phyloP scores from a whole-genome alignment of 1,140 invertebrate species.

The Brachionus rotundiformis region DNA sequence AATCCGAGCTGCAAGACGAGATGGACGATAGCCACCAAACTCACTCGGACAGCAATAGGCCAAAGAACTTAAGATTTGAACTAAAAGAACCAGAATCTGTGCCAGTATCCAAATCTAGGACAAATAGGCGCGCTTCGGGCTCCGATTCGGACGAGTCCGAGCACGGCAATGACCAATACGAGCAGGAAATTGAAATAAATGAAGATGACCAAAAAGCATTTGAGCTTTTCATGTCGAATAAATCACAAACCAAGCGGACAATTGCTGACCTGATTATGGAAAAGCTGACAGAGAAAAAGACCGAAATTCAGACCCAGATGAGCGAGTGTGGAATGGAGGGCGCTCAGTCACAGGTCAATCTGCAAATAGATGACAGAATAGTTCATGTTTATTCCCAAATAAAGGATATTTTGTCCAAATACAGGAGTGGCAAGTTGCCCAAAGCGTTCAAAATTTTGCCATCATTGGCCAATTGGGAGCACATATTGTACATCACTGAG shows the following conservation, averaged over 20 bases:
- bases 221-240: conserved; percentile 77
- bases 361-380: conserved; percentile 58
- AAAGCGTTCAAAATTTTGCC: conserved; percentile 98
- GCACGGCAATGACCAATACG: neutral
- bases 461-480: conserved; percentile 90
- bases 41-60: neutral
- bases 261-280: conserved; percentile 86
- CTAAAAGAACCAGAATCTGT: neutral
- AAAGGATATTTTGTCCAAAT: conserved; percentile 78
- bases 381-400: conserved; percentile 68
- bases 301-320: conserved; percentile 81
- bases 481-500: conserved; percentile 67
- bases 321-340: conserved; percentile 65
- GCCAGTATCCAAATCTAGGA: too few species aligned
- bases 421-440: conserved; percentile 91
- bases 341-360: conserved; percentile 25
- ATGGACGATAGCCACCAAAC: neutral
- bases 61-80: neutral
- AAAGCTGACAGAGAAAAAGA: conserved; percentile 87
- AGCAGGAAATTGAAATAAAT: conserved; percentile 67
- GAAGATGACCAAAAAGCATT: conserved; percentile 84
- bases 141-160: conserved; percentile 9
- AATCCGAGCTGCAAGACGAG: conserved; percentile 23
- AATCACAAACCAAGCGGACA: conserved; percentile 70
- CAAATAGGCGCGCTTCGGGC: neutral